Evolutionary conservation across 2,797 vertebrate species (phyloP), one percentile per base, ranked within the genome.

Genomic region (Poeciliopsis turneri): DNA sequence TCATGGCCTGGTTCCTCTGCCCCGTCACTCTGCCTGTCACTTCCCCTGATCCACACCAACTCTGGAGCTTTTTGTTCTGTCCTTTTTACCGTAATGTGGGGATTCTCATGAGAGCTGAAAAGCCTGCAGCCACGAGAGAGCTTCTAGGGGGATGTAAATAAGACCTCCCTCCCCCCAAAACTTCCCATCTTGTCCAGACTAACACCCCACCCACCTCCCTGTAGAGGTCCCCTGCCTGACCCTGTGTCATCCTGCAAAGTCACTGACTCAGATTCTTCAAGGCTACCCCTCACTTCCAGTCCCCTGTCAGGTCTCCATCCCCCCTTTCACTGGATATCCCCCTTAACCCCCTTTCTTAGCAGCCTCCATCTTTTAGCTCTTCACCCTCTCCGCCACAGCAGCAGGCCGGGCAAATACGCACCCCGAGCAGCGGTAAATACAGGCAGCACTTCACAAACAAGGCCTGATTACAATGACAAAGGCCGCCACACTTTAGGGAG

Each of bases 391-490:
- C 53, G 61, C 71, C 79, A 80, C 85, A 88, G 91, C 90, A 94
- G 93, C 91, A 91, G 92, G 91, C 91, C 89, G 93, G 94, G 94
- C 93, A 95, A 95, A 96, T 93, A 94, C 83, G 92, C 90, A 89
- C 91, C 89, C 93, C 88, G 88, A 93, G 93, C 94, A 93, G 93
- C 79, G 92, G 95, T 95, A 95, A 95, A 94, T 92, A 96, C 94
- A 92, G 93, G 95, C 95, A 94, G 93, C 94, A 93, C 94, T 95
- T 92, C 93, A 93, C 93, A 94, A 94, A 94, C 94, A 95, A 91
- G 91, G 92, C 94, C 95, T 95, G 95, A 96, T 97, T 97, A 96
- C 95, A 97, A 97, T 97, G 95, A 98, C 97, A 97, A 97, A 97
- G 94, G 93, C 95, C 90, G 97, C 96, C 97, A 97, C 97, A 97